phyloP scores from a whole-genome alignment of 2,888 invertebrate species.

The Dioctria rufipes region DNA sequence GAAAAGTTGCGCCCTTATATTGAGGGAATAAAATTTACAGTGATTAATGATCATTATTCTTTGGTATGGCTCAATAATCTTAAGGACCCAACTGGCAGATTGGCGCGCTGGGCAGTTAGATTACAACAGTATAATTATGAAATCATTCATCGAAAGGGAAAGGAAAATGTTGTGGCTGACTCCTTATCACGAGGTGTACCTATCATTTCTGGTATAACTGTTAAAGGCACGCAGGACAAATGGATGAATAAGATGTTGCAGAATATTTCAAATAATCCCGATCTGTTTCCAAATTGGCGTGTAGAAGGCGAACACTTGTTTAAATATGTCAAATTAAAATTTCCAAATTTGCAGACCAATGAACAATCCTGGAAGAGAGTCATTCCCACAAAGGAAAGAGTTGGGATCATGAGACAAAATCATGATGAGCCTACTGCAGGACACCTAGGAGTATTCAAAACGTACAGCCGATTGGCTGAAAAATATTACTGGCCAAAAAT shows the following conservation, averaged over 20 bases:
- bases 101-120: constrained; percentile 57
- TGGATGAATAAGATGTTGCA: background rate
- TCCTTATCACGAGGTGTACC: background rate
- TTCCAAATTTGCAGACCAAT: background rate
- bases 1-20: constrained; percentile 56
- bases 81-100: constrained; percentile 53
- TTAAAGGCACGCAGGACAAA: background rate
- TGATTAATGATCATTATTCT: constrained; percentile 58
- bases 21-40: constrained; percentile 49
- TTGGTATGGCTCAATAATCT: constrained; percentile 57
- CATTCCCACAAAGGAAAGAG: background rate
- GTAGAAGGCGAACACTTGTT: background rate
- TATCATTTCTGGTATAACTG: background rate
- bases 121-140: background rate
- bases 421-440: background rate
- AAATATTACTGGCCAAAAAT: background rate
- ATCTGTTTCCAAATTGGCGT: background rate
- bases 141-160: constrained; percentile 10
- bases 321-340: too few relatives aligned
- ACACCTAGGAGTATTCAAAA: too few relatives aligned
- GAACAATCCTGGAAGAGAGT: background rate
- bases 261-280: background rate
- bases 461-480: too few relatives aligned
- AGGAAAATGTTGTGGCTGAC: constrained; percentile 6
- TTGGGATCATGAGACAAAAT: background rate